Base-by-base conservation (phyloP, 2,113 vertebrate genomes). In the Leptosomus discolor region DNA sequence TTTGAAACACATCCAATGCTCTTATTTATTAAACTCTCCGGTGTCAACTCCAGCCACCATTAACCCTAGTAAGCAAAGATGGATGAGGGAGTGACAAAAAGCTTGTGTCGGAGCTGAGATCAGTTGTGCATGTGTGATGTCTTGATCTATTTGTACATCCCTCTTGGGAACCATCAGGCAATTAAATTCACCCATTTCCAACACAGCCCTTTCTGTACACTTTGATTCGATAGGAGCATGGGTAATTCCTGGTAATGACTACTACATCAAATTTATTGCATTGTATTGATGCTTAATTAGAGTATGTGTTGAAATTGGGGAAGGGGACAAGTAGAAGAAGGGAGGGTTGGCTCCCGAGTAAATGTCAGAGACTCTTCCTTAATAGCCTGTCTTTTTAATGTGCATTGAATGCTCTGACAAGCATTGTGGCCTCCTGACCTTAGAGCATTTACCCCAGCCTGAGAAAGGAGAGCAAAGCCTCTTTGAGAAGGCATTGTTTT, bases 281-380 rank as follows among this genome's bases (percentile, higher is more conserved):
- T 97, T 97, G 94, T 97, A 97, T 97, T 96, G 97, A 94, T 97
- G 97, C 96, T 98, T 98, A 98, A 98, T 98, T 97, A 97, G 97
- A 67, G 79, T 94, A 96, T 32, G 85, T 97, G 96, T 97, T 97
- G 98, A 94, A 97, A 92, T 67, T 94, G 94, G 93, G 96, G 92
- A 95, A 86, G 90, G 95, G 92, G 71, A 95, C 88, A 80, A 95
- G 19, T 70, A 65, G 61, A 95, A 82, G 94, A 71, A 15, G 67
- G 92, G 93, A 94, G 79, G 85, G 54, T 39, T 80, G 89, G 75
- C 80, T 94, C 88, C 75, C 50, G 67, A 95, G 90, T 97, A 97
- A 97, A 98, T 98, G 98, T 98, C 97, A 97, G 81, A 86, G 88
- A 37, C 77, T 96, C 76, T 95, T 95, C 58, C 85, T 96, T 95